These are phyloP conservation scores for Coptodon bakossiorum DNA, from an alignment of 2,113 vertebrate species.

Conservation along the genomic window DNA sequence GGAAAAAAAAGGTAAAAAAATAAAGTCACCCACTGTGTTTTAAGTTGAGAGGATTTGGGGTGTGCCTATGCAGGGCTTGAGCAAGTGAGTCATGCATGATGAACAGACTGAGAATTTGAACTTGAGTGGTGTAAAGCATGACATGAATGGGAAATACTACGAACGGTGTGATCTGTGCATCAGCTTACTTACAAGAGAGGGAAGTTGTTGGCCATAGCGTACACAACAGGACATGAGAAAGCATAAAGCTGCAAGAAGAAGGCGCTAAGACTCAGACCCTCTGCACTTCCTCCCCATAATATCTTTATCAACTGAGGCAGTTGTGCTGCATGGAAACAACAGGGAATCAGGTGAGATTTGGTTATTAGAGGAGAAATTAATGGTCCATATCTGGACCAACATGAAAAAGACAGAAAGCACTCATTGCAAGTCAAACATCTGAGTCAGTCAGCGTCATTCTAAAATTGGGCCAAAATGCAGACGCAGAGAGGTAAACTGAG, in stretches of 20 bases:
- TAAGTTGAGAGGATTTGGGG: neutral
- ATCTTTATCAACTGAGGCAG: constrained; percentile 77
- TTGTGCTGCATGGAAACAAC: constrained; percentile 35
- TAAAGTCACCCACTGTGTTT: neutral
- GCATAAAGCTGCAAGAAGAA: constrained; percentile 74
- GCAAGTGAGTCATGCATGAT: neutral
- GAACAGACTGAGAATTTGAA: neutral
- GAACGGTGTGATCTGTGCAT: neutral
- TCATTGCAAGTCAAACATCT: neutral
- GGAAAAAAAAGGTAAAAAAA: neutral
- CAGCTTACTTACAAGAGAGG: constrained; percentile 72
- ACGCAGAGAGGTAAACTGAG: neutral
- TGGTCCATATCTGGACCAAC: neutral
- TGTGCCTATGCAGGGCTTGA: neutral
- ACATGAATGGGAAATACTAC: neutral
- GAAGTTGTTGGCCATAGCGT: constrained; percentile 71
- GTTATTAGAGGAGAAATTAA: neutral
- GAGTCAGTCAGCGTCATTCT: neutral
- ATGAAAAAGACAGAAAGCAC: neutral
- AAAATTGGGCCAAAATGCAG: neutral
- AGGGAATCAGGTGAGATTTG: neutral
- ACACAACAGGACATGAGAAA: constrained; percentile 72
- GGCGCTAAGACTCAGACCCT: constrained; percentile 73
- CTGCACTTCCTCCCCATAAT: constrained; percentile 63
- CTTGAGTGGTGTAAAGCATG: neutral